These are phyloP conservation scores for Stegophylla sp. DNA, from an alignment of 2,888 invertebrate species.

Conservation along the genomic window DNA sequence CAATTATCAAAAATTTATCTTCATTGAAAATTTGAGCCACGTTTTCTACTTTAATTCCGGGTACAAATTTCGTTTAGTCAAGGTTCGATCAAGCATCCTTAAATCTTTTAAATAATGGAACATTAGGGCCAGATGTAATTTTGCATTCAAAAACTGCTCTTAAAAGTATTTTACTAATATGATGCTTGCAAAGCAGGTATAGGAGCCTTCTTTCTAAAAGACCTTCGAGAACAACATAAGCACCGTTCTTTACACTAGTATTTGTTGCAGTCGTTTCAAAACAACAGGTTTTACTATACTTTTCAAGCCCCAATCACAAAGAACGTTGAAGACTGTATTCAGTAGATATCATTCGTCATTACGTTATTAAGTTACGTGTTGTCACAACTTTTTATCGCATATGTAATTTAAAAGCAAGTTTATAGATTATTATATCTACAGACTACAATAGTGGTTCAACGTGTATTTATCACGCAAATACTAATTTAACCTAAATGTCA, in stretches of 20 bases:
- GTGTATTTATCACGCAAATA: too few species aligned
- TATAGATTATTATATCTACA: neutral
- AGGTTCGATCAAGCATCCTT: neutral
- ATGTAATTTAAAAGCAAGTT: conserved; percentile 3
- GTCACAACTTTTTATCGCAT: neutral
- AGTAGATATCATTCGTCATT: neutral
- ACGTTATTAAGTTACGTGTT: neutral
- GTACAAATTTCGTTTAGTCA: conserved; percentile 6
- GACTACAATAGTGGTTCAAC: too few species aligned
- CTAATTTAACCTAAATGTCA: too few species aligned
- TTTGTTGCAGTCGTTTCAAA: conserved; percentile 7
- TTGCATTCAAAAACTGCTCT: neutral
- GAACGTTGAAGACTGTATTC: too few species aligned
- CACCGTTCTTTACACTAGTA: neutral
- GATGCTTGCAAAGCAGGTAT: neutral
- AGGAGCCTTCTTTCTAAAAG: neutral
- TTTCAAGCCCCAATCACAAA: too few species aligned
- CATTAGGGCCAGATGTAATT: conserved; percentile 10
- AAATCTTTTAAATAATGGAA: conserved; percentile 24
- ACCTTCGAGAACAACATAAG: neutral
- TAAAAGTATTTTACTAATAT: neutral
- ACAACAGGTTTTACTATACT: too few species aligned
- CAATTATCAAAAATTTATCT: neutral
- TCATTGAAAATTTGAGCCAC: neutral
- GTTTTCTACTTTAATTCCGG: conserved; percentile 8